Evolutionary conservation across 2,888 invertebrate genomes (phyloP).

Genomic region (Anarsia innoxiella): DNA sequence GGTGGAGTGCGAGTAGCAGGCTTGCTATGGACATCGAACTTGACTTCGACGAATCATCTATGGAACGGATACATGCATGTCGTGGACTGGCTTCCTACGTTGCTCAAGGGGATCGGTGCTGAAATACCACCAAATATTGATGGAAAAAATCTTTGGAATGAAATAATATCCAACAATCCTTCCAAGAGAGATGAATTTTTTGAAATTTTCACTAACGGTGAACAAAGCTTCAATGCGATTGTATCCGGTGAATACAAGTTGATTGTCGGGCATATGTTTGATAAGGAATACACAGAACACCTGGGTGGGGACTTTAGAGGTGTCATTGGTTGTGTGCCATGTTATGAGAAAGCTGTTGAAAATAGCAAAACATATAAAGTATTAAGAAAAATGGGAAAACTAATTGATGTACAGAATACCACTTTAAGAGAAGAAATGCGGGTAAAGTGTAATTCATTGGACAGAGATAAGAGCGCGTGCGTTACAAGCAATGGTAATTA

Average conservation of each 20-base stretch:
- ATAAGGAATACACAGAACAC: conserved; percentile 29
- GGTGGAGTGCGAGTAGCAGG: conserved; percentile 86
- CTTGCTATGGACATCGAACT: conserved; percentile 77
- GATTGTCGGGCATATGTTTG: conserved; percentile 35
- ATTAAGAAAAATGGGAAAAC: conserved; percentile 30
- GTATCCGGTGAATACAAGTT: conserved; percentile 48
- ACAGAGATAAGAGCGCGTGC: conserved; percentile 5
- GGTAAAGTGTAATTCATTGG: conserved; percentile 29
- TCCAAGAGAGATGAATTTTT: conserved; percentile 41
- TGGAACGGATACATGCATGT: conserved; percentile 80
- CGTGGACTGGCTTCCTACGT: conserved; percentile 88
- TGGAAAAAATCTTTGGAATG: conserved; percentile 53
- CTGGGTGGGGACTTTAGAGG: conserved; percentile 42
- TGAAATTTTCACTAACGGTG: conserved; percentile 60
- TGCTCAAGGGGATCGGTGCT: conserved; percentile 54
- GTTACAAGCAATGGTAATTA: neutral
- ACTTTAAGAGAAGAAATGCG: conserved; percentile 32
- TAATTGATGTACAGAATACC: conserved; percentile 26
- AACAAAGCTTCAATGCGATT: conserved; percentile 38
- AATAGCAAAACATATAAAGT: conserved; percentile 35
- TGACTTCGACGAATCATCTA: conserved; percentile 50
- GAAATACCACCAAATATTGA: conserved; percentile 39
- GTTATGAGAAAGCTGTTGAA: conserved; percentile 35
- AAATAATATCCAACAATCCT: conserved; percentile 34
- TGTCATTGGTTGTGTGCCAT: conserved; percentile 36